Conservation (phyloP, 2,113 vertebrate genomes). For the Platichthys flesus region DNA sequence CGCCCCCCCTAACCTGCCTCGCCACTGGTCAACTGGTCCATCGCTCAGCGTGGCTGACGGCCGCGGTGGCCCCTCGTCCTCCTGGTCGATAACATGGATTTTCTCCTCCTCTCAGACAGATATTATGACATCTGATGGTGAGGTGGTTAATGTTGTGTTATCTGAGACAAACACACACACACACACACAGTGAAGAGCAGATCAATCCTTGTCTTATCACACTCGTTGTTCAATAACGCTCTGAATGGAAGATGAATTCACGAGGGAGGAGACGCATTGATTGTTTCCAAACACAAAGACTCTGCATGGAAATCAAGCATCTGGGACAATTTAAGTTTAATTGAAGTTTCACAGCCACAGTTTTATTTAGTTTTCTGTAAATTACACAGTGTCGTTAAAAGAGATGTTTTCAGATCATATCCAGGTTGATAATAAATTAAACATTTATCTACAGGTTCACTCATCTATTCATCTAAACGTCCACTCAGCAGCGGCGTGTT, state of each 20-base stretch:
- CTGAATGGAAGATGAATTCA: conserved; percentile 30
- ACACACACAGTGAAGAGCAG: conserved; percentile 25
- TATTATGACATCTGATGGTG: conserved; percentile 72
- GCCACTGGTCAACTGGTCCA: conserved; percentile 67
- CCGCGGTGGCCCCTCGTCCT: conserved; percentile 50
- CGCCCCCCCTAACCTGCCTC: conserved; percentile 41
- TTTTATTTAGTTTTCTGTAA: too few relatives aligned
- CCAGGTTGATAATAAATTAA: too few relatives aligned
- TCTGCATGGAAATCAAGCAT: conserved; percentile 4
- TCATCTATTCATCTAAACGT: too few relatives aligned
- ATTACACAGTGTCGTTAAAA: too few relatives aligned
- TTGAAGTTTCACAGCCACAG: too few relatives aligned
- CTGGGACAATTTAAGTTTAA: too few relatives aligned
- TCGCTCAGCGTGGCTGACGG: conserved; percentile 70
- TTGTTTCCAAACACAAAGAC: conserved; percentile 12
- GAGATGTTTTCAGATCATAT: too few relatives aligned
- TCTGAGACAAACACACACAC: conserved; percentile 34
- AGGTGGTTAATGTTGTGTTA: conserved; percentile 60
- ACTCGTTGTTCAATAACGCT: conserved; percentile 38
- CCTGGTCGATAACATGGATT: conserved; percentile 74
- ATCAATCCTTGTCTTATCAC: conserved; percentile 57
- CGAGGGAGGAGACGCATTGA: conserved; percentile 31
- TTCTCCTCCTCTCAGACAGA: conserved; percentile 46
- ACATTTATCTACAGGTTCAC: too few relatives aligned
- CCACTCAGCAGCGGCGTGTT: too few relatives aligned